Conservation (phyloP, 2,113 vertebrate species). For the Oncorhynchus nerka region DNA sequence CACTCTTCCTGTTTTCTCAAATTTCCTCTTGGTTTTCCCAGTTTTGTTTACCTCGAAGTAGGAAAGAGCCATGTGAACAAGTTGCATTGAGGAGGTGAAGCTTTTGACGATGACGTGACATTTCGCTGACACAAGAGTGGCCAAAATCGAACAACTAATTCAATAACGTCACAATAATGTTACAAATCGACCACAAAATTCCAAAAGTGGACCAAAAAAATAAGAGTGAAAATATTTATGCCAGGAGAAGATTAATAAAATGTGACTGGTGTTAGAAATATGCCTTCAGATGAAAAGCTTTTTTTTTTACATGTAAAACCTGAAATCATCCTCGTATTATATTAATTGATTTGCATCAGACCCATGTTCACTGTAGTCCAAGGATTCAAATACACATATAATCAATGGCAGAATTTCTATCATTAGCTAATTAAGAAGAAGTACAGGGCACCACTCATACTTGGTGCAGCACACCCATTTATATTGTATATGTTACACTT, state of each 20-base stretch:
- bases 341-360: background rate
- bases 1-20: background rate
- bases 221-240: background rate
- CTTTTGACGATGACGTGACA: slow-evolving; percentile 80
- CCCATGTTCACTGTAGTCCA: background rate
- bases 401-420: too few relatives aligned
- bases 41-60: too few relatives aligned
- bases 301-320: background rate
- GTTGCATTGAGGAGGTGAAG: slow-evolving; percentile 62
- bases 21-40: too few relatives aligned
- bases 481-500: background rate
- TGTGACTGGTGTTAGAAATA: background rate
- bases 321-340: background rate
- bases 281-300: background rate
- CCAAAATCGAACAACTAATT: slow-evolving; percentile 31
- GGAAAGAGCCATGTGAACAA: slow-evolving; percentile 56
- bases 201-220: background rate
- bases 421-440: background rate
- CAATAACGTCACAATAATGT: too few relatives aligned
- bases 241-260: background rate
- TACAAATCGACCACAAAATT: background rate
- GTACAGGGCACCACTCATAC: background rate
- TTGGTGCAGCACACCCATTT: background rate
- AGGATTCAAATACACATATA: background rate
- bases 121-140: slow-evolving; percentile 82